Evolutionary conservation across 2,888 invertebrate species (phyloP), one percentile per base, ranked within the genome.

Genomic region (Drosophila mettleri): DNA sequence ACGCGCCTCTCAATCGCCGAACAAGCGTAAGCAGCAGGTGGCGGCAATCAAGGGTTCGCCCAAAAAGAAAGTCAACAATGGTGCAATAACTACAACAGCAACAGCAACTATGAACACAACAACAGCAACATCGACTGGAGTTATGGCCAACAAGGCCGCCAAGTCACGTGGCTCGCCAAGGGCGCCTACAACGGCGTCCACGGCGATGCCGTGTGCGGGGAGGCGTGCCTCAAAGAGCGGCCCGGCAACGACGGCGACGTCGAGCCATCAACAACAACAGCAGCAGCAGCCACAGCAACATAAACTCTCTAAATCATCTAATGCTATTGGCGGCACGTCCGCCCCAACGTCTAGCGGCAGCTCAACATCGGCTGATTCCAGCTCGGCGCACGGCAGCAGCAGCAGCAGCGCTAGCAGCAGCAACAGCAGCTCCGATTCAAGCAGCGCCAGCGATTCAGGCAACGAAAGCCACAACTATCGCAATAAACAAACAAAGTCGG

Each of bases 61-160:
- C 60, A 92, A 86, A 67, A 92, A 91, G 71, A 91, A 90, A 74
- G 88, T 92, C 34, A 92, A 91, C 53, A 92, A 92, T 65, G 92
- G 92, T 75, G 90, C 90, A 68, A 89, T 92, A 66, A 63, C 77
- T 58, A 62, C 77, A 51, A 71, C 57, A 38, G 61, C 82, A 46
- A 60, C 68, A 41, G 68, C 78, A 41, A 38, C 65, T 3, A 65
- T 70, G 12, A 46, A 29, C 6, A 63, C 78, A 22, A 48, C 45
- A 62, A 59, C 76, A 55, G 59, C 76, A 49, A 68, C 65, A 18
- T 16, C 7, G 18, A 16, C 18, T 45, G 45, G 27, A 43, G 41
- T 77, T 39, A 61, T 31, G 45, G 33, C 67, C 52, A 60, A 51
- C 82, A 63, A 88, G 57, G 69, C 78, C 55, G 34, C 24, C 33